These are phyloP conservation scores for Drosophila vallismaia DNA, from an alignment of 2,888 invertebrate genomes.

Conservation along the genomic window DNA sequence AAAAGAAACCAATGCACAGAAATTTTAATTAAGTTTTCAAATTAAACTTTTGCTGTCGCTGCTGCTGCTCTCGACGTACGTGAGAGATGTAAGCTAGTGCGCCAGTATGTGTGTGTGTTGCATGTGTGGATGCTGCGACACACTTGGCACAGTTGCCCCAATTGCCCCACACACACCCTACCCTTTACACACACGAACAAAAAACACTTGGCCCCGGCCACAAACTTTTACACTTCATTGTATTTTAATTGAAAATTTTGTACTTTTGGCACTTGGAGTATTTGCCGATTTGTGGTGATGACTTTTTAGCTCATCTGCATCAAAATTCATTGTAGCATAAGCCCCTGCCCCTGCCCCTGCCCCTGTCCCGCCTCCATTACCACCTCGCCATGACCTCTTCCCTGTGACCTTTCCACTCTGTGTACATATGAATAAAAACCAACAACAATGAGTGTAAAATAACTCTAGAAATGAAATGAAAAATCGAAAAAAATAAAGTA, in stretches of 20 bases:
- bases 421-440: constrained; percentile 22
- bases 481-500: constrained; percentile 33
- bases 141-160: constrained; percentile 55
- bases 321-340: constrained; percentile 31
- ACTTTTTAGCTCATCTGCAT: constrained; percentile 55
- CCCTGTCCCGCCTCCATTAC: no score
- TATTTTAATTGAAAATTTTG: constrained; percentile 67
- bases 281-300: constrained; percentile 57
- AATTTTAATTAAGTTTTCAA: constrained; percentile 76
- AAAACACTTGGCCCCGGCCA: constrained; percentile 53
- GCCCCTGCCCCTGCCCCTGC: not conserved
- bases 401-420: constrained; percentile 7
- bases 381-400: not conserved
- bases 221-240: constrained; percentile 71
- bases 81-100: constrained; percentile 17
- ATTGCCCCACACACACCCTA: constrained; percentile 2
- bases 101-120: constrained; percentile 13
- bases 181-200: constrained; percentile 1
- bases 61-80: constrained; percentile 42
- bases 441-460: constrained; percentile 33
- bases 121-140: constrained; percentile 28
- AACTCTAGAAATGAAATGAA: constrained; percentile 26
- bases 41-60: constrained; percentile 68
- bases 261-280: constrained; percentile 47
- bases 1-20: constrained; percentile 38